Conservation (phyloP, 2,888 invertebrate genomes). For the Gari tellinella region DNA sequence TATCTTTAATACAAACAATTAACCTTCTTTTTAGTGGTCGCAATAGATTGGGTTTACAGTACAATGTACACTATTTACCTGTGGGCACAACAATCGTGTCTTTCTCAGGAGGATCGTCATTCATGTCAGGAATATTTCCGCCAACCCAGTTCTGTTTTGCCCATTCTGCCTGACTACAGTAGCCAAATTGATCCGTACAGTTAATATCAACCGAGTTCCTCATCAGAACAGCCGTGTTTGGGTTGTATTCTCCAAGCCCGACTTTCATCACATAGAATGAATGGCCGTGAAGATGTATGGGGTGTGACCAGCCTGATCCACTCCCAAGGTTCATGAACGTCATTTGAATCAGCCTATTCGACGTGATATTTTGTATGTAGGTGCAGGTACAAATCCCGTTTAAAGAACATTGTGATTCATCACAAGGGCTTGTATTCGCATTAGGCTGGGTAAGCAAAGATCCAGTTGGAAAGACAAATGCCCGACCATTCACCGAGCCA, state of each 20-base stretch:
- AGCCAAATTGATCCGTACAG: slow-evolving; percentile 29
- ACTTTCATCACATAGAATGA: slow-evolving; percentile 70
- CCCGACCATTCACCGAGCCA: slow-evolving; percentile 64
- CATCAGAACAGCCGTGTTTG: slow-evolving; percentile 17
- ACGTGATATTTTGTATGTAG: slow-evolving; percentile 34
- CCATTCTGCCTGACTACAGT: slow-evolving; percentile 40
- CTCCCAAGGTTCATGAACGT: slow-evolving; percentile 47
- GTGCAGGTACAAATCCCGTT: slow-evolving; percentile 64
- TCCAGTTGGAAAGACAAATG: slow-evolving; percentile 41
- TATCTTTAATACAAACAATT: no score
- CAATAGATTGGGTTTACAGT: no score
- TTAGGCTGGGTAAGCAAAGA: slow-evolving; percentile 46
- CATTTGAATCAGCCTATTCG: slow-evolving; percentile 19
- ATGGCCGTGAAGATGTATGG: slow-evolving; percentile 74
- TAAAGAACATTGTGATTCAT: slow-evolving; percentile 18
- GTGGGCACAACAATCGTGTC: slow-evolving; percentile 68
- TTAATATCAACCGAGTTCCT: slow-evolving; percentile 19
- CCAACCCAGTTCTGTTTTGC: slow-evolving; percentile 20
- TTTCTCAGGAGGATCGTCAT: slow-evolving; percentile 57
- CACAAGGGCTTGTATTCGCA: slow-evolving; percentile 20
- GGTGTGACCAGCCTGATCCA: slow-evolving; percentile 68
- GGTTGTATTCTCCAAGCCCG: slow-evolving; percentile 24
- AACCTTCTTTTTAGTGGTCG: no score
- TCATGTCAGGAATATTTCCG: slow-evolving; percentile 42
- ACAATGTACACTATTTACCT: slow-evolving; percentile 6